These are phyloP conservation scores for Petrolisthes manimaculis DNA, from an alignment of 2,888 invertebrate genomes.

Conservation along the genomic window DNA sequence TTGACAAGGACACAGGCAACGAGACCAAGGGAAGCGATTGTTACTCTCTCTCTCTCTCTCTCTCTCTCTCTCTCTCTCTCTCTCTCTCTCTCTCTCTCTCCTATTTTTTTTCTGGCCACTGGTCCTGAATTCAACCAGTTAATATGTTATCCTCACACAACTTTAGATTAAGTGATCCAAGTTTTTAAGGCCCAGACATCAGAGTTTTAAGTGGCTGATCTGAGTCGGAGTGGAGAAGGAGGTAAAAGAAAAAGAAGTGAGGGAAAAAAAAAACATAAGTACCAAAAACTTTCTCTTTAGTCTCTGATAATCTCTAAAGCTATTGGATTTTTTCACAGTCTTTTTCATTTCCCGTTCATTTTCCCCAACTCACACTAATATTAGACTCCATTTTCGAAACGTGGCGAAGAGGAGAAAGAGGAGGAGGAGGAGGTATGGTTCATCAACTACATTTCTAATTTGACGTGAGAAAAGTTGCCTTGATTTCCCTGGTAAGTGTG, in stretches of 20 bases:
- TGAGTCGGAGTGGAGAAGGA: not conserved
- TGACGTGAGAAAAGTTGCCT: no score
- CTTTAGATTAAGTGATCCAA: not conserved
- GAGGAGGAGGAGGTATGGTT: not conserved
- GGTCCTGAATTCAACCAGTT: not conserved
- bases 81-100: not conserved
- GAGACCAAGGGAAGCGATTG: no score
- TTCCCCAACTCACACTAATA: no score
- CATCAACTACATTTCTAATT: not conserved
- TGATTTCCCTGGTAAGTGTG: no score
- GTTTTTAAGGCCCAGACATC: not conserved
- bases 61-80: not conserved
- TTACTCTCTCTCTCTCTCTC: not conserved
- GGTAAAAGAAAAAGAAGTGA: not conserved
- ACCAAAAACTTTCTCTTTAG: not conserved
- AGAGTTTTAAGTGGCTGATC: not conserved
- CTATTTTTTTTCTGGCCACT: no score
- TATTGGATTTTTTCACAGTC: not conserved
- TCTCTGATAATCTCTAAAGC: not conserved
- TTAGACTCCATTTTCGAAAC: no score
- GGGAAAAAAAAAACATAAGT: not conserved
- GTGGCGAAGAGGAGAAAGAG: not conserved
- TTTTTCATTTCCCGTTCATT: no score
- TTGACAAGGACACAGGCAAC: no score
- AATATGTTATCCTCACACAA: not conserved